phyloP scores from a whole-genome alignment of 2,113 vertebrate genomes.

The Pseudopipra pipra region DNA sequence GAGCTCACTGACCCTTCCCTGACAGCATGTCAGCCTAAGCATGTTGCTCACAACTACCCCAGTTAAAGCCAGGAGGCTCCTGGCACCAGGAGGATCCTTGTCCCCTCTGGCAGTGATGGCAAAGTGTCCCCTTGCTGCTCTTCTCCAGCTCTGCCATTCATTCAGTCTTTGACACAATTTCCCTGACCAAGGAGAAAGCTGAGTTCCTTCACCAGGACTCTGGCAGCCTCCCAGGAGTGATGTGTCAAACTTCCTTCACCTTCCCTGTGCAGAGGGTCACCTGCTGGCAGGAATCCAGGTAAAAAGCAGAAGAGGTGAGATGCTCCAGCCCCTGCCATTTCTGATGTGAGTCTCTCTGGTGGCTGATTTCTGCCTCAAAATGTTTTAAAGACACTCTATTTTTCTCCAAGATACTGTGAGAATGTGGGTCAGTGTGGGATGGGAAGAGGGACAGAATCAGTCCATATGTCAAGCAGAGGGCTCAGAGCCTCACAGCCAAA shows the following conservation, averaged over 20 bases:
- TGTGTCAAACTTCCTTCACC: not conserved
- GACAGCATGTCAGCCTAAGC: not conserved
- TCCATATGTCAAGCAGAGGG: accelerated
- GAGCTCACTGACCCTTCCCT: not conserved
- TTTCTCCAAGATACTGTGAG: not conserved
- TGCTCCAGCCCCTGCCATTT: not conserved
- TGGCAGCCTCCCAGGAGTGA: not conserved
- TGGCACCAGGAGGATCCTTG: not conserved
- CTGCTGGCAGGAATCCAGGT: not conserved
- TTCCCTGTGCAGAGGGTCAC: not conserved
- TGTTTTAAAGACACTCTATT: not conserved
- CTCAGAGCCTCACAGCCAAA: not conserved
- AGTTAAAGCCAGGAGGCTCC: not conserved
- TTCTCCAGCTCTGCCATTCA: not conserved
- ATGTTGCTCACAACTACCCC: accelerated
- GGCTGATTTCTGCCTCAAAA: not conserved
- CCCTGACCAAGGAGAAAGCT: not conserved
- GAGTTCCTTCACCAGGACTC: not conserved
- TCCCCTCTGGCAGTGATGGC: not conserved
- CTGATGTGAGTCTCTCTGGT: not conserved
- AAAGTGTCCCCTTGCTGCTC: not conserved
- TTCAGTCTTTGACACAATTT: not conserved
- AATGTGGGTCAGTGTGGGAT: accelerated
- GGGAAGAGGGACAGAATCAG: not conserved
- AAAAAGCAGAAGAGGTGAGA: not conserved